Percentiles rank a stretch among this genome's conserved stretches.
These are phyloP conservation scores for Serranus cabrilla DNA, from an alignment of 2,797 vertebrate genomes.

Conservation along the genomic window DNA sequence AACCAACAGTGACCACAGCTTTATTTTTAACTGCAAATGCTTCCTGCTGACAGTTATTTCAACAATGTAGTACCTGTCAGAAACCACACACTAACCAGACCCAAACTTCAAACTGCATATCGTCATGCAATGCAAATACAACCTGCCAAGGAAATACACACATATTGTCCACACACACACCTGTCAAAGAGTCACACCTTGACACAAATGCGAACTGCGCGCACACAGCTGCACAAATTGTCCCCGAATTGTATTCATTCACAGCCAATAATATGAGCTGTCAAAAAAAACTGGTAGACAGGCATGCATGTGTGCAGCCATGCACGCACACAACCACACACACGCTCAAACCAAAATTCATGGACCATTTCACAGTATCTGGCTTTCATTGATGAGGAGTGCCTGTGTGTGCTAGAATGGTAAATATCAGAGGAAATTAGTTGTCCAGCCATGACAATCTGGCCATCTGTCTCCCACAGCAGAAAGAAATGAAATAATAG, in stretches of 20 bases:
- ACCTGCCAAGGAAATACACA: constrained; percentile 9
- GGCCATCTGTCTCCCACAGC: constrained; percentile 47
- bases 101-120: constrained; percentile 13
- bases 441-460: constrained; percentile 57
- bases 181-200: constrained; percentile 26
- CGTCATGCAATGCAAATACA: constrained; percentile 19
- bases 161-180: not conserved
- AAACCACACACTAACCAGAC: constrained; percentile 1
- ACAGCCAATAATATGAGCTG: constrained; percentile 45
- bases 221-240: constrained; percentile 40
- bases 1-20: not conserved
- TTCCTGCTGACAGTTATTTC: not conserved
- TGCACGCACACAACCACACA: not conserved
- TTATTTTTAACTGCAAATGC: not conserved
- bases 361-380: constrained; percentile 47
- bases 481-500: constrained; percentile 44
- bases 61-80: constrained; percentile 8
- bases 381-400: constrained; percentile 35
- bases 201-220: constrained; percentile 29
- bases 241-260: constrained; percentile 28
- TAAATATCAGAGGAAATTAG: constrained; percentile 65
- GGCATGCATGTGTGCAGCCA: constrained; percentile 9
- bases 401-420: constrained; percentile 41
- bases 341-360: constrained; percentile 31
- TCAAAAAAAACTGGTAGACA: constrained; percentile 30